Evolutionary conservation across 2,888 invertebrate genomes (phyloP).

Genomic region (Stictocephala bisonia): DNA sequence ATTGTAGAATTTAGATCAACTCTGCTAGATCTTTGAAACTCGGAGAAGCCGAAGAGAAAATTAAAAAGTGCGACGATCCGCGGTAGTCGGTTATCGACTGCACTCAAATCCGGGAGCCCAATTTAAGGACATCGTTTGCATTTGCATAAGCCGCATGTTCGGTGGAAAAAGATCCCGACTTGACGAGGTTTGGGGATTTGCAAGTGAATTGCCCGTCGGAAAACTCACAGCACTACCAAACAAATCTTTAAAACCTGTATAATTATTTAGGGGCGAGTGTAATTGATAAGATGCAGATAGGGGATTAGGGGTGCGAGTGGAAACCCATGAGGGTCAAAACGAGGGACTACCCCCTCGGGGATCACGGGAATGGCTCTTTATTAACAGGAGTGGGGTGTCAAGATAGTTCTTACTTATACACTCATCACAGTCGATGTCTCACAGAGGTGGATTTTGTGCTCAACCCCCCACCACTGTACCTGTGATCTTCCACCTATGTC

Average conservation of each 20-base stretch:
- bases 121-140: conserved; percentile 21
- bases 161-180: background rate
- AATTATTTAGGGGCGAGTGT: conserved; percentile 42
- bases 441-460: too few species aligned
- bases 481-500: too few species aligned
- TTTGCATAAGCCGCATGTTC: conserved; percentile 31
- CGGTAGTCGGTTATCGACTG: conserved; percentile 4
- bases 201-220: background rate
- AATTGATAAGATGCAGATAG: conserved; percentile 53
- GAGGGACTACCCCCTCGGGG: conserved; percentile 20
- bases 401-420: conserved; percentile 37
- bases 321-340: conserved; percentile 21
- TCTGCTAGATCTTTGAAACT: too few species aligned
- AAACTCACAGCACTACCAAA: background rate
- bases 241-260: conserved; percentile 44
- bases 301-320: conserved; percentile 35
- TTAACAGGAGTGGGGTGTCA: conserved; percentile 34
- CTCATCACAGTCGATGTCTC: too few species aligned
- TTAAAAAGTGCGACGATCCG: background rate
- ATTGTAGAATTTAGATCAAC: too few species aligned
- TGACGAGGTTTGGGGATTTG: conserved; percentile 32
- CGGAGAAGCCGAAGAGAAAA: too few species aligned
- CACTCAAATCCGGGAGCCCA: conserved; percentile 16
- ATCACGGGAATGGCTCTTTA: conserved; percentile 41
- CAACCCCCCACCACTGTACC: too few species aligned